Evolutionary conservation across 1,140 invertebrate genomes (phyloP).

Genomic region (Drosophila nigrodunni): DNA sequence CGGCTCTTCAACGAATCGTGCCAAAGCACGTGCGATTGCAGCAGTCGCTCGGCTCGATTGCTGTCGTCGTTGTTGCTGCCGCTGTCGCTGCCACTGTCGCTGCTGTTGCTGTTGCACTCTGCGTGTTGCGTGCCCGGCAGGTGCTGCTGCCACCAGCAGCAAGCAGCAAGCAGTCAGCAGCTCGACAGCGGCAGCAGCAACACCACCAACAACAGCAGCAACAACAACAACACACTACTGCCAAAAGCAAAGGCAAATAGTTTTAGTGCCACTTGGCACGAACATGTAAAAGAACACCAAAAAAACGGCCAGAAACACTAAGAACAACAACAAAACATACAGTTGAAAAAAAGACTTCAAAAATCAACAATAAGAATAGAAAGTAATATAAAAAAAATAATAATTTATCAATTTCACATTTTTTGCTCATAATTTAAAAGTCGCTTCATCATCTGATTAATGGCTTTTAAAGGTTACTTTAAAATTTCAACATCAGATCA

Average conservation of each 20-base stretch:
- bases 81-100: conserved; percentile 21
- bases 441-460: too few species aligned
- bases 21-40: conserved; percentile 71
- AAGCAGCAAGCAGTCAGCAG: neutral
- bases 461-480: too few species aligned
- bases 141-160: conserved; percentile 30
- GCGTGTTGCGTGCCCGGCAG: conserved; percentile 53
- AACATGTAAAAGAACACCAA: conserved; percentile 56
- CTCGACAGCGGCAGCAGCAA: conserved; percentile 34
- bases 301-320: conserved; percentile 35
- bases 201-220: conserved; percentile 27
- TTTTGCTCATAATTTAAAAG: too few species aligned
- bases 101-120: conserved; percentile 39
- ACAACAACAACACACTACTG: conserved; percentile 41
- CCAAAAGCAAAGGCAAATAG: conserved; percentile 75
- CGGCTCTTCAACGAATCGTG: conserved; percentile 8
- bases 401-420: too few species aligned
- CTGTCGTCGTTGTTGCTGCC: conserved; percentile 12
- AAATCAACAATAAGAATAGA: too few species aligned
- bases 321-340: conserved; percentile 12
- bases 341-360: too few species aligned
- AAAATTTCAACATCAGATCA: too few species aligned
- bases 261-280: conserved; percentile 83
- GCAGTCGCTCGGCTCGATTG: conserved; percentile 55
- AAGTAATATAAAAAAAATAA: too few species aligned